Base-by-base conservation (phyloP, 2,888 invertebrate species). In the Amiota minor region DNA sequence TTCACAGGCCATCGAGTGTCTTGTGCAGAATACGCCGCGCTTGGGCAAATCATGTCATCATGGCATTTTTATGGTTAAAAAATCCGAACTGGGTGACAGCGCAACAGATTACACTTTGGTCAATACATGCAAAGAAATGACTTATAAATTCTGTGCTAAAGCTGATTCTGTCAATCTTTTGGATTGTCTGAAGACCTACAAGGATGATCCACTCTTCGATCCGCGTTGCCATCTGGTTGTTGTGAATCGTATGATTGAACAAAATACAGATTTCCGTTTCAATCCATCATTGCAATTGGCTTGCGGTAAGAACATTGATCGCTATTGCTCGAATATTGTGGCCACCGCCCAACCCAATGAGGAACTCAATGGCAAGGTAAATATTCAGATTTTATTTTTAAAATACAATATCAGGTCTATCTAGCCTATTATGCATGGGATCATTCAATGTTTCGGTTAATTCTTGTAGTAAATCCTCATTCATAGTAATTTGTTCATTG, bases 251-350 rank as follows among this genome's bases (percentile, higher is more conserved):
- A 94, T 97, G 93, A 94, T 96, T 78, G 96, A 97, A 89, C 96
- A 96, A 89, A 96, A 96, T 86, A 93, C 94, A 74, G 98, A 98
- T 90, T 96, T 95, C 85, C 93, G 97, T 75, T 93, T 98, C 76
- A 97, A 98, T 90, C 95, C 95, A 3, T 93, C 94, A 23, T 91
- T 98, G 73, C 94, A 95, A 88, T 92, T 93, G 81, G 93, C 95
- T 14, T 98, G 98, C 87, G 93, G 93, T 79, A 88, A 91, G 76
- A 98, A 98, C 88, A 97, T 98, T 20, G 92, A 93, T 74, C 94
- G 93, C 82, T 93, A 93, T 87, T 95, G 95, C 86, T 90, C 91
- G 47, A 87, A 91, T 76, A 91, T 93, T 79, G 88, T 91, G 18
- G 87, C 92, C 88, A 91, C 84, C 86, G 91, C 88, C 82, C 92